Evolutionary conservation across 2,797 vertebrate species (phyloP).

Genomic region (Lindbergichthys nudifrons): DNA sequence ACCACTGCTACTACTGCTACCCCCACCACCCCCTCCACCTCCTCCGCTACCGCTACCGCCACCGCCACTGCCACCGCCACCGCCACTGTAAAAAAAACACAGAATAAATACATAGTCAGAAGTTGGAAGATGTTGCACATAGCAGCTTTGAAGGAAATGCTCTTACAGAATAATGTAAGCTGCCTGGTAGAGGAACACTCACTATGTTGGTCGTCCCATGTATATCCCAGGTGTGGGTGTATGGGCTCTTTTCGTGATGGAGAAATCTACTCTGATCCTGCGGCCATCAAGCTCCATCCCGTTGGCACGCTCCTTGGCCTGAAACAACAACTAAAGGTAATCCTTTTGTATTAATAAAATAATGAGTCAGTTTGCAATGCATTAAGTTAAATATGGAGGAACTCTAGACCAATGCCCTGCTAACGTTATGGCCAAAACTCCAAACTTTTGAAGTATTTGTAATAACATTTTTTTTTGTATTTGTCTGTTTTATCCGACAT

Average conservation of each 20-base stretch:
- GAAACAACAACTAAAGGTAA: constrained; percentile 2
- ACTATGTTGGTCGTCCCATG: constrained; percentile 98
- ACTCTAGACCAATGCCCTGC: not conserved
- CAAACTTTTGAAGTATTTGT: not conserved
- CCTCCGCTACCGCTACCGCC: not conserved
- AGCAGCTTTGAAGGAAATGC: not conserved
- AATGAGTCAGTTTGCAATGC: not conserved
- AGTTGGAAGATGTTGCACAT: not conserved
- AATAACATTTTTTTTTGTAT: too few species aligned
- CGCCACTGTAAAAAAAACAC: constrained; percentile 25
- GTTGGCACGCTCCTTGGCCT: constrained; percentile 98
- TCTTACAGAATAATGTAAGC: not conserved
- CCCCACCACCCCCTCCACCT: fast-evolving
- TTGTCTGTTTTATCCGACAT: constrained; percentile 22
- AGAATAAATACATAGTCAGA: not conserved
- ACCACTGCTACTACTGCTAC: fast-evolving
- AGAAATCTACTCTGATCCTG: constrained; percentile 95
- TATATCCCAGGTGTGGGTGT: constrained; percentile 98
- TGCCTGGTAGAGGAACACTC: constrained; percentile 71
- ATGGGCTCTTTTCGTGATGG: constrained; percentile 96
- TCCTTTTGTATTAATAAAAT: not conserved
- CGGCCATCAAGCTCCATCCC: constrained; percentile 98
- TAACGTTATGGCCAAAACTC: not conserved
- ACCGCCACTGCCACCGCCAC: constrained; percentile 30
- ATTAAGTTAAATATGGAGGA: too few species aligned